phyloP scores from a whole-genome alignment of 2,888 invertebrate species.

The Lymantria monacha region DNA sequence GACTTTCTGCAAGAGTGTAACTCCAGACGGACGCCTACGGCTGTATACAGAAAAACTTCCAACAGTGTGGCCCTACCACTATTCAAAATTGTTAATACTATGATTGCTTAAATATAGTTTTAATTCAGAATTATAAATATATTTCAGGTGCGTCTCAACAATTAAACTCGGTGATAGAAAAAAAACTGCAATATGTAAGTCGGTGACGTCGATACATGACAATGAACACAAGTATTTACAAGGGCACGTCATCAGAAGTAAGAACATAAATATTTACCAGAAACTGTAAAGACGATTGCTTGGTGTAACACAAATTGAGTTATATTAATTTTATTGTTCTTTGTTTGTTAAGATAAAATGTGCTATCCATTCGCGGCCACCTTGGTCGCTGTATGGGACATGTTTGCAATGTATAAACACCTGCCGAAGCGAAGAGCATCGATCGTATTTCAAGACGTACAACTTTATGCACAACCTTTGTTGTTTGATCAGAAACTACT shows the following conservation, averaged over 20 bases:
- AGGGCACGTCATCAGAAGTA: conserved; percentile 57
- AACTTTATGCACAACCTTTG: conserved; percentile 80
- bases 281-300: not conserved
- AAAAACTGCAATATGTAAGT: conserved; percentile 12
- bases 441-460: conserved; percentile 85
- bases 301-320: not conserved
- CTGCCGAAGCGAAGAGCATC: conserved; percentile 82
- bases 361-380: conserved; percentile 90
- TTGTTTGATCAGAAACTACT: conserved; percentile 70
- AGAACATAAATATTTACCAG: not conserved
- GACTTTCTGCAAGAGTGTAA: no score
- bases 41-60: no score
- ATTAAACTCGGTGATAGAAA: not conserved
- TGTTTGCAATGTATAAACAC: conserved; percentile 80
- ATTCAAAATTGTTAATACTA: no score
- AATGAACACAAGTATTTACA: conserved; percentile 84
- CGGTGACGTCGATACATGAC: conserved; percentile 49
- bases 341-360: conserved; percentile 72
- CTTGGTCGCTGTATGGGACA: conserved; percentile 86
- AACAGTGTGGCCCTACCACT: no score
- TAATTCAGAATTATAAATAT: not conserved
- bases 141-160: conserved; percentile 15
- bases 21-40: no score
- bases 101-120: no score
- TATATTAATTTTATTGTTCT: not conserved